Evolutionary conservation across 1,140 invertebrate genomes (phyloP).

Genomic region (Drosophila yakuba): DNA sequence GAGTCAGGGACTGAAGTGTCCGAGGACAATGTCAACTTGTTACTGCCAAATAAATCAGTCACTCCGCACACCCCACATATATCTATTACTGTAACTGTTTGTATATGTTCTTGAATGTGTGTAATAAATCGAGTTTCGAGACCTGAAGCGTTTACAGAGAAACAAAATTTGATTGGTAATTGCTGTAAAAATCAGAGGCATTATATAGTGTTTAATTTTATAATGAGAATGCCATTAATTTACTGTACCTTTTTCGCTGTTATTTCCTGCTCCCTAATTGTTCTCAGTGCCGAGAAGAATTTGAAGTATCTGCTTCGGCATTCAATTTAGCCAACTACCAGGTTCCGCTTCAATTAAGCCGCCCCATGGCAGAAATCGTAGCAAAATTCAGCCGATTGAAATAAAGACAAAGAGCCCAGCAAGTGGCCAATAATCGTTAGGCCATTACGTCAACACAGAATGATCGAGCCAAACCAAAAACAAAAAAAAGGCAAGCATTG

Average conservation of each 20-base stretch:
- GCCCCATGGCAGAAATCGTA: constrained; percentile 13
- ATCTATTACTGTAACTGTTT: constrained; percentile 30
- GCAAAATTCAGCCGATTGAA: constrained; percentile 20
- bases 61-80: constrained; percentile 53
- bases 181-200: no score
- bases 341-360: constrained; percentile 70
- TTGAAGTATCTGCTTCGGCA: constrained; percentile 45
- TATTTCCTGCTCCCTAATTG: not conserved
- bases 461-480: constrained; percentile 53
- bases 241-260: not conserved
- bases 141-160: constrained; percentile 34
- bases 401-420: constrained; percentile 21
- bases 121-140: constrained; percentile 54
- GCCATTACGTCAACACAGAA: constrained; percentile 74
- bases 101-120: constrained; percentile 53
- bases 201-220: no score
- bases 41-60: constrained; percentile 80
- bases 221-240: no score
- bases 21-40: constrained; percentile 68
- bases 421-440: constrained; percentile 56
- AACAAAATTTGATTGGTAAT: not conserved
- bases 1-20: constrained; percentile 72
- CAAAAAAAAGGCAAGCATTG: constrained; percentile 20
- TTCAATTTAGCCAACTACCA: constrained; percentile 38
- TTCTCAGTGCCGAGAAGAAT: constrained; percentile 23